These are phyloP conservation scores for Tetheella fluctuosa DNA, from an alignment of 2,888 invertebrate genomes.

Conservation along the genomic window DNA sequence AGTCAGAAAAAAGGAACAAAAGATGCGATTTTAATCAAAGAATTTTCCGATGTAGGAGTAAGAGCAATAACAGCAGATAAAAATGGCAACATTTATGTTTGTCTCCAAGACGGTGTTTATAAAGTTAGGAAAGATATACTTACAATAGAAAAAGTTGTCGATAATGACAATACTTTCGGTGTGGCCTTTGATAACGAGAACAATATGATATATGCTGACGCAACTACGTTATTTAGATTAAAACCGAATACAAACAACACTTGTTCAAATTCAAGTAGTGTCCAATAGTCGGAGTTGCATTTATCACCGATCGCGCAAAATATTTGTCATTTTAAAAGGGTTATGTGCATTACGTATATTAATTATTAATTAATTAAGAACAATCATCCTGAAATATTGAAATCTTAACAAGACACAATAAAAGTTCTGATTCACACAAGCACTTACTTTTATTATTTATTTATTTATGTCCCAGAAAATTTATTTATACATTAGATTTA, in stretches of 20 bases:
- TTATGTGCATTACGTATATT: too few relatives aligned
- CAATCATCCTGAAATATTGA: too few relatives aligned
- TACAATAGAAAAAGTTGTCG: constrained; percentile 46
- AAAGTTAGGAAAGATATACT: constrained; percentile 43
- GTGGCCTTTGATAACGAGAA: constrained; percentile 67
- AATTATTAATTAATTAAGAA: too few relatives aligned
- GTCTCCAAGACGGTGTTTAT: constrained; percentile 61
- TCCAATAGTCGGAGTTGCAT: too few relatives aligned
- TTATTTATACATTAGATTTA: too few relatives aligned
- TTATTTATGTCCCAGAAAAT: too few relatives aligned
- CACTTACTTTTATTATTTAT: too few relatives aligned
- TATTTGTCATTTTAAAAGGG: too few relatives aligned
- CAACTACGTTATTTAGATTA: constrained; percentile 45
- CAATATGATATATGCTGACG: constrained; percentile 65
- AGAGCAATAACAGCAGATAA: constrained; percentile 59
- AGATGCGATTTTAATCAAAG: constrained; percentile 42
- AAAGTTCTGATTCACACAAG: too few relatives aligned
- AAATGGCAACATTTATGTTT: constrained; percentile 55
- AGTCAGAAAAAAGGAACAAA: constrained; percentile 60
- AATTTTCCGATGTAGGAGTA: constrained; percentile 29
- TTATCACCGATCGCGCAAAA: too few relatives aligned
- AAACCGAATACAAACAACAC: constrained; percentile 41
- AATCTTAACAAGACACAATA: too few relatives aligned
- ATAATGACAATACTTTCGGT: constrained; percentile 62
- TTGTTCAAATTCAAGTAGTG: constrained; percentile 42